Percentiles rank a stretch among this genome's conserved stretches.
Conservation (phyloP, 2,113 vertebrate species). For the Perca fluviatilis region DNA sequence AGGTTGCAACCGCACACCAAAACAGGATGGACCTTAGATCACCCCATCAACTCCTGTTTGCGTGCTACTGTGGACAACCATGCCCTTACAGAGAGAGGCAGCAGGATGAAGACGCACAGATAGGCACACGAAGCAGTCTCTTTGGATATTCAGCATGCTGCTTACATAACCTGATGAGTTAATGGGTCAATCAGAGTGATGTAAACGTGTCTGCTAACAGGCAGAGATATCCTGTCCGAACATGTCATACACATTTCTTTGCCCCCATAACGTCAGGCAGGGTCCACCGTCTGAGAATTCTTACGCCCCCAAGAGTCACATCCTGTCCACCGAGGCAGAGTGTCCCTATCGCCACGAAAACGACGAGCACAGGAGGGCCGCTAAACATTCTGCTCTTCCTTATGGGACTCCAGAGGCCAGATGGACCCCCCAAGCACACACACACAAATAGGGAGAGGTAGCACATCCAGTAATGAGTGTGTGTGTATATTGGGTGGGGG, state of each 20-base stretch:
- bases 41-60: slow-evolving; percentile 72
- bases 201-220: slow-evolving; percentile 74
- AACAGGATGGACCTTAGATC: slow-evolving; percentile 84
- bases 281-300: slow-evolving; percentile 72
- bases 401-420: slow-evolving; percentile 73
- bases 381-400: slow-evolving; percentile 74
- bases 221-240: slow-evolving; percentile 60
- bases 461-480: slow-evolving; percentile 67
- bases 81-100: slow-evolving; percentile 74
- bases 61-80: slow-evolving; percentile 62
- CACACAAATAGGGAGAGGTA: slow-evolving; percentile 63
- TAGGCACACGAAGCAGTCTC: slow-evolving; percentile 45
- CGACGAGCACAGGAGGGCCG: slow-evolving; percentile 54
- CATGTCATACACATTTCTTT: slow-evolving; percentile 13
- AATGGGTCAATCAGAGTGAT: slow-evolving; percentile 66
- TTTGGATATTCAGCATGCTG: slow-evolving; percentile 2
- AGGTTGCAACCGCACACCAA: slow-evolving; percentile 79
- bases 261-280: slow-evolving; percentile 55
- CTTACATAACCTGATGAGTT: slow-evolving; percentile 70
- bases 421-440: slow-evolving; percentile 37
- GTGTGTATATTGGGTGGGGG: slow-evolving; percentile 39
- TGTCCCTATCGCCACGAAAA: slow-evolving; percentile 70
- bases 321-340: slow-evolving; percentile 74
- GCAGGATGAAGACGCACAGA: slow-evolving; percentile 71
- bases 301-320: slow-evolving; percentile 58